Conservation (phyloP, 2,888 invertebrate species). For the Agapetus fuscipes region DNA sequence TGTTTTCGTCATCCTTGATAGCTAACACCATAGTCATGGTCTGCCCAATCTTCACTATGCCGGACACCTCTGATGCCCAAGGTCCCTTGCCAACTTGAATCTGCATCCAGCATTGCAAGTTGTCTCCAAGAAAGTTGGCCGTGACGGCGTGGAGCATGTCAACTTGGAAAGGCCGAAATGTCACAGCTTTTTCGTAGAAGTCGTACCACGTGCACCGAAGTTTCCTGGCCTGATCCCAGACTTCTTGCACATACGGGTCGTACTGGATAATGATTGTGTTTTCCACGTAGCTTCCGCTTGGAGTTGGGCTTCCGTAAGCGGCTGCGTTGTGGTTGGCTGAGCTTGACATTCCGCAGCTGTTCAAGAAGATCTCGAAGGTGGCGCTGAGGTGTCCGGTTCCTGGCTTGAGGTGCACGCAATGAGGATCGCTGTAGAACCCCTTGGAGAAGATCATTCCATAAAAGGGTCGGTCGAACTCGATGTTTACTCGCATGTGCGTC, state of each 20-base stretch:
- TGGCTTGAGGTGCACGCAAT: conserved; percentile 85
- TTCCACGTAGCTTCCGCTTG: conserved; percentile 88
- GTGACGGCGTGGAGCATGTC: conserved; percentile 93
- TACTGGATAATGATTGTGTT: conserved; percentile 93
- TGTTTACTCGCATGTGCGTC: conserved; percentile 90
- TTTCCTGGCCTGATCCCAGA: conserved; percentile 92
- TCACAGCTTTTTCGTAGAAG: conserved; percentile 90
- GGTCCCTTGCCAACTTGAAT: conserved; percentile 94
- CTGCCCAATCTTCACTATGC: conserved; percentile 91
- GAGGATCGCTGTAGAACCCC: conserved; percentile 84
- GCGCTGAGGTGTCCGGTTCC: conserved; percentile 86
- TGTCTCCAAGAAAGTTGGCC: conserved; percentile 91
- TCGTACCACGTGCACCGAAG: conserved; percentile 93
- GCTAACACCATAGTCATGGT: conserved; percentile 96
- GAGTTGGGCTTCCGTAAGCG: conserved; percentile 76
- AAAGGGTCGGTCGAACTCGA: conserved; percentile 90
- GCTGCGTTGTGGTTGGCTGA: conserved; percentile 85
- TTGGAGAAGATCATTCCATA: conserved; percentile 95
- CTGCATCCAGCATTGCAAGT: conserved; percentile 96
- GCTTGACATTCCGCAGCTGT: conserved; percentile 89
- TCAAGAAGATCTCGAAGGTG: conserved; percentile 87
- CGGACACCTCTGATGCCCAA: conserved; percentile 94
- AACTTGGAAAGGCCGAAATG: conserved; percentile 91
- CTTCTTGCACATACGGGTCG: conserved; percentile 90
- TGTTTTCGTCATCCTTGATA: conserved; percentile 91